Evolutionary conservation across 2,888 invertebrate species (phyloP).

Genomic region (Petrolisthes manimaculis): DNA sequence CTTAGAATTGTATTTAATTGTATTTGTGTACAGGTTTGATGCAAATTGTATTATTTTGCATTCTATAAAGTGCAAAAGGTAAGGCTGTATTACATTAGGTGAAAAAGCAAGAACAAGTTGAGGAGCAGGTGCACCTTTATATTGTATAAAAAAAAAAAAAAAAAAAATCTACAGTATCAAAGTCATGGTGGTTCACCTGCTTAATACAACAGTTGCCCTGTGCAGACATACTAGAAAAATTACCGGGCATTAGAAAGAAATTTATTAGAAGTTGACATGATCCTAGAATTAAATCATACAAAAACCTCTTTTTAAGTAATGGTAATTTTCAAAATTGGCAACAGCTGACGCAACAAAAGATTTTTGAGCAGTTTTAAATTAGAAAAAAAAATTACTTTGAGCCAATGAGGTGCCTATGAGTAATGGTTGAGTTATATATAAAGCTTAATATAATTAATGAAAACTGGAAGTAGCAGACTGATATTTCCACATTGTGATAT

Average conservation of each 20-base stretch:
- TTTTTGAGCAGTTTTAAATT: constrained; percentile 56
- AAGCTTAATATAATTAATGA: constrained; percentile 50
- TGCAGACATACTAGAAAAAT: constrained; percentile 22
- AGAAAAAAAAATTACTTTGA: constrained; percentile 47
- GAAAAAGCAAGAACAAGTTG: no score
- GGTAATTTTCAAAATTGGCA: constrained; percentile 36
- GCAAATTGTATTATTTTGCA: no score
- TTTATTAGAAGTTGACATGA: constrained; percentile 62
- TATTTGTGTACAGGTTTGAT: no score
- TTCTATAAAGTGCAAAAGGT: no score
- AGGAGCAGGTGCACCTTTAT: no score
- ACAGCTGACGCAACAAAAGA: constrained; percentile 56
- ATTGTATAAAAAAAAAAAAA: no score
- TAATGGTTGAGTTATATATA: constrained; percentile 52
- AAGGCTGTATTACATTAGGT: no score
- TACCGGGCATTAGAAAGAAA: constrained; percentile 60
- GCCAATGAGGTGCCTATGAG: constrained; percentile 47
- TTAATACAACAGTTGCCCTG: no score
- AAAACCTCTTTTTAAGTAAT: constrained; percentile 57
- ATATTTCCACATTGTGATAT: constrained; percentile 47
- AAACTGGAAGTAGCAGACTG: constrained; percentile 42
- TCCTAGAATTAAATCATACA: constrained; percentile 64
- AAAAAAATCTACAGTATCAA: no score
- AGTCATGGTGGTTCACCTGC: no score
- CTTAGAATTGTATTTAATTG: no score